phyloP scores from a whole-genome alignment of 2,888 invertebrate genomes.

The Encarsia formosa region DNA sequence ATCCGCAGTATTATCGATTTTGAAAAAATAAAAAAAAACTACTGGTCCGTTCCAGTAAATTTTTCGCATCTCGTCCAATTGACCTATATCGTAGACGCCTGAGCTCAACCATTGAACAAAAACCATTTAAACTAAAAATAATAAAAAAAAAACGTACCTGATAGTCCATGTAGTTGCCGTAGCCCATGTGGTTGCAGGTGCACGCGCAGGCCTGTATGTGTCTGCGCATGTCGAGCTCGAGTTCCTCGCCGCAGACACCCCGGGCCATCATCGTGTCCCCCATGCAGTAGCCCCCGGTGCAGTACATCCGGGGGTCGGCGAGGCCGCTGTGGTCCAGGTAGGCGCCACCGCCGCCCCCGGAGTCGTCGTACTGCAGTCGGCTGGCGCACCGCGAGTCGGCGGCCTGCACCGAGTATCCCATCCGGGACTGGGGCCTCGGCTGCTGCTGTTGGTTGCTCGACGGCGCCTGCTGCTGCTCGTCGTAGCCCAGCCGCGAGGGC shows the following conservation, averaged over 20 bases:
- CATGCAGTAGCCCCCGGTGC: slow-evolving; percentile 50
- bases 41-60: too few species aligned
- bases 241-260: slow-evolving; percentile 55
- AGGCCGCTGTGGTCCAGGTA: slow-evolving; percentile 34
- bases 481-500: slow-evolving; percentile 48
- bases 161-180: slow-evolving; percentile 88
- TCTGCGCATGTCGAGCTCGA: slow-evolving; percentile 80
- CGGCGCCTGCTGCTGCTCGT: slow-evolving; percentile 31
- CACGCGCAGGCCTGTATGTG: slow-evolving; percentile 87
- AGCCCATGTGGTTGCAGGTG: slow-evolving; percentile 90
- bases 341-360: slow-evolving; percentile 7
- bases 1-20: too few species aligned
- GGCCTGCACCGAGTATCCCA: slow-evolving; percentile 46
- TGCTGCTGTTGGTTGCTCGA: slow-evolving; percentile 14
- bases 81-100: not conserved
- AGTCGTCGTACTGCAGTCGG: slow-evolving; percentile 47
- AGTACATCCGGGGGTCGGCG: slow-evolving; percentile 49
- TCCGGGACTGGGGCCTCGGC: slow-evolving; percentile 44
- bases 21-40: not conserved
- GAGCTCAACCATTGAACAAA: not conserved
- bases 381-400: slow-evolving; percentile 49
- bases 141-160: slow-evolving; percentile 57
- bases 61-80: too few species aligned
- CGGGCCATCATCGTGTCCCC: slow-evolving; percentile 52
- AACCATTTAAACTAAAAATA: not conserved